These are phyloP conservation scores for Toxotes chatareus DNA, from an alignment of 2,113 vertebrate genomes.

Conservation along the genomic window DNA sequence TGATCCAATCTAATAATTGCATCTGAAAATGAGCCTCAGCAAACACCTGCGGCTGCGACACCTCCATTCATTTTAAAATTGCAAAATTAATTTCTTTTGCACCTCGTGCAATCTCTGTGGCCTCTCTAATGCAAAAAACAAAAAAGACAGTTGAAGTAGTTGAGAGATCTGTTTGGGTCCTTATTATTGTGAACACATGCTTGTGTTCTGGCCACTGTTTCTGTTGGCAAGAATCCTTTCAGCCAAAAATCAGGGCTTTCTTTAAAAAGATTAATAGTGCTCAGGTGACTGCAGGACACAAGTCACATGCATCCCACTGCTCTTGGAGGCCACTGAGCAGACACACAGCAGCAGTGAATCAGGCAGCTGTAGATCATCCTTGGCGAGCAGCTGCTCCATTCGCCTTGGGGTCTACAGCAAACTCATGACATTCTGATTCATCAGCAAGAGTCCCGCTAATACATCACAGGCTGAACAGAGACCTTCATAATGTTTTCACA, in stretches of 20 bases:
- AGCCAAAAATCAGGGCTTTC: background rate
- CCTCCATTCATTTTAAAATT: conserved; percentile 45
- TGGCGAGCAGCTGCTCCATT: background rate
- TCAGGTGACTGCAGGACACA: conserved; percentile 10
- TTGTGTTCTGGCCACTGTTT: background rate
- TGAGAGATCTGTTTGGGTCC: background rate
- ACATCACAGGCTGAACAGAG: conserved; percentile 3
- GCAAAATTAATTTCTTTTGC: conserved; percentile 48
- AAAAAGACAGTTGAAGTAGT: conserved; percentile 11
- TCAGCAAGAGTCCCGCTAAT: conserved; percentile 4
- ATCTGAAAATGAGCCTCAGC: conserved; percentile 57
- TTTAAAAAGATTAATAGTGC: background rate
- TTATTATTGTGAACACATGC: background rate
- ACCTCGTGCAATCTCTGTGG: conserved; percentile 23
- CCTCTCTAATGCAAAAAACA: conserved; percentile 7
- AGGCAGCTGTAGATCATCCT: conserved; percentile 39
- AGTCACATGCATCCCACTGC: conserved; percentile 1
- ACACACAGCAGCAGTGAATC: conserved; percentile 9
- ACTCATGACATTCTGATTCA: conserved; percentile 49
- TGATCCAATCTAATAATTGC: conserved; percentile 70
- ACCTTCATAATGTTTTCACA: conserved; percentile 22
- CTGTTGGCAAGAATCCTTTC: background rate
- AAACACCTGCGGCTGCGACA: conserved; percentile 41
- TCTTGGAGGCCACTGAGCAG: conserved; percentile 8
- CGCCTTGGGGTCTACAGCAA: background rate